Percentiles rank a stretch among this genome's conserved stretches.
Conservation (phyloP, 2,797 vertebrate species). For the Denticeps clupeoides region DNA sequence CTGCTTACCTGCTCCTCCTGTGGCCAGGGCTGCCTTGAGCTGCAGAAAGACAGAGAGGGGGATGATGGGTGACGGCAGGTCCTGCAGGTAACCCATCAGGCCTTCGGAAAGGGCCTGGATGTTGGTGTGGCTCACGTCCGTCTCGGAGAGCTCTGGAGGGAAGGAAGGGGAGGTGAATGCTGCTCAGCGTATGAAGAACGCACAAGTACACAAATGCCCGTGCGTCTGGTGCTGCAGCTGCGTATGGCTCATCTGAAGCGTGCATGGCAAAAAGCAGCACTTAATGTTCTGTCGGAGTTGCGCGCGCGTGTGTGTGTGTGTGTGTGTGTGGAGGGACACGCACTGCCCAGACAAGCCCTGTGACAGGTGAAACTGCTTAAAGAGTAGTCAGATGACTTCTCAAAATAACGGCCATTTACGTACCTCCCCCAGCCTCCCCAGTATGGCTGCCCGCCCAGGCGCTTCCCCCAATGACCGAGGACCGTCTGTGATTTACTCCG, state of each 20-base stretch:
- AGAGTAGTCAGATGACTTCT: conserved; percentile 8
- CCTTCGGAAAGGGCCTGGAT: conserved; percentile 47
- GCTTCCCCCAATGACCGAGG: too few species aligned
- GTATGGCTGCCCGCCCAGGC: too few species aligned
- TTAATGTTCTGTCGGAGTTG: background rate
- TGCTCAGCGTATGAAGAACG: background rate
- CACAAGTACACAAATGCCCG: background rate
- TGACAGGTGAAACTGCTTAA: conserved; percentile 40
- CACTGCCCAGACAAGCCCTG: conserved; percentile 49
- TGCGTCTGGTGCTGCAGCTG: too few species aligned
- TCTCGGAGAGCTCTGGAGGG: conserved; percentile 58
- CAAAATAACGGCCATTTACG: conserved; percentile 11
- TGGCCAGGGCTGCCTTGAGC: conserved; percentile 40
- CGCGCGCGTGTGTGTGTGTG: background rate
- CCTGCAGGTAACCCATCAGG: conserved; percentile 57
- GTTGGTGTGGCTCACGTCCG: conserved; percentile 57
- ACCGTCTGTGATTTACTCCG: too few species aligned
- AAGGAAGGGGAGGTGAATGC: too few species aligned
- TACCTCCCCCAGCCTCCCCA: background rate
- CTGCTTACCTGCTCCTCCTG: conserved; percentile 42
- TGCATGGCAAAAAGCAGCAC: too few species aligned
- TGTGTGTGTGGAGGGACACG: conserved; percentile 35
- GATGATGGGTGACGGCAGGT: conserved; percentile 55
- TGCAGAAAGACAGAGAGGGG: conserved; percentile 45
- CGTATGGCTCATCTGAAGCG: conserved; percentile 2